phyloP scores from a whole-genome alignment of 2,797 vertebrate genomes.

The Natrix natrix region DNA sequence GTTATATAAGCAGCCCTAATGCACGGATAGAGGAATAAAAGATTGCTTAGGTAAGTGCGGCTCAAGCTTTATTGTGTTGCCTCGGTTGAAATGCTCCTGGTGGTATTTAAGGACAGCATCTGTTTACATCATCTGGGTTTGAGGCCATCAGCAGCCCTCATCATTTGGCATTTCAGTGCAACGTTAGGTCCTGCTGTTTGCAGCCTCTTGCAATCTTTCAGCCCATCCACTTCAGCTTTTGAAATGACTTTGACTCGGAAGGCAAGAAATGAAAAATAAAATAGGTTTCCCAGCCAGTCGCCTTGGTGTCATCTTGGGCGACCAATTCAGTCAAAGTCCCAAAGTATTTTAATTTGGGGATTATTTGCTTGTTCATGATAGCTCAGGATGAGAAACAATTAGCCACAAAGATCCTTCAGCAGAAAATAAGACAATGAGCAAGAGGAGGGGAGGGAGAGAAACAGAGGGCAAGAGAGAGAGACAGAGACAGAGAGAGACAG shows the following conservation, averaged over 20 bases:
- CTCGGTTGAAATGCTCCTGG: background rate
- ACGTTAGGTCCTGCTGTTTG: background rate
- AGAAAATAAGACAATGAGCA: background rate
- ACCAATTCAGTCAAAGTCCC: slow-evolving; percentile 15
- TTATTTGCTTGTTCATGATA: slow-evolving; percentile 12
- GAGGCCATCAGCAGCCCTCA: background rate
- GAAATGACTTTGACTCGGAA: slow-evolving; percentile 15
- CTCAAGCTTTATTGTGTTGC: background rate
- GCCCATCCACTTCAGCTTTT: slow-evolving; percentile 1
- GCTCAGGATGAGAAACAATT: background rate
- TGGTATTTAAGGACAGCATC: background rate
- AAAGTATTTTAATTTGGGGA: slow-evolving; percentile 34
- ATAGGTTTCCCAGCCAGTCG: slow-evolving; percentile 35
- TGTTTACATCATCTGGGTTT: background rate
- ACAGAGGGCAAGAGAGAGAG: accelerated
- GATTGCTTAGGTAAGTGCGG: background rate
- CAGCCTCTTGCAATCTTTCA: background rate
- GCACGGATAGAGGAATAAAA: background rate
- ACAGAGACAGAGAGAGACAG: no score
- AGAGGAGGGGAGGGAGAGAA: no score
- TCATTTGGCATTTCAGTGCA: background rate
- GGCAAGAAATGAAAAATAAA: slow-evolving; percentile 34
- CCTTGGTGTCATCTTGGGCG: slow-evolving; percentile 22
- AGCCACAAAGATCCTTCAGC: background rate
- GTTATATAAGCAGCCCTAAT: background rate